Base-by-base conservation (phyloP, 1,140 invertebrate species). In the Phthorimaea operculella region DNA sequence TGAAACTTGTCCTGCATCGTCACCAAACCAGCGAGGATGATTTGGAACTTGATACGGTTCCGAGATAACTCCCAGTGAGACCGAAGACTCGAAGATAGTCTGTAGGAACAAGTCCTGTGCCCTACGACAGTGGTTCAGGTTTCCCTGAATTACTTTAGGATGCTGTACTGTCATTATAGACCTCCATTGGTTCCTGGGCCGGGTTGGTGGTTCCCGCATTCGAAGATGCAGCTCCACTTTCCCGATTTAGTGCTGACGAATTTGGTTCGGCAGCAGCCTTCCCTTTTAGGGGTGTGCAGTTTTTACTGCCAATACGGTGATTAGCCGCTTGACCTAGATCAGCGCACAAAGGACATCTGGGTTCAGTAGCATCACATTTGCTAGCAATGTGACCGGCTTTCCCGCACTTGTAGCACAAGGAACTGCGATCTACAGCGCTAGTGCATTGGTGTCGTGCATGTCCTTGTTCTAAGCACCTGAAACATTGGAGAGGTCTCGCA, bases 401-500 rank as follows among this genome's bases (percentile, higher is more conserved):
- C 0, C 62, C 59, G 10, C 62, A 64, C 0, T 21, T 17, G 42
- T 54, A 65, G 28, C 63, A 62, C 4, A 48, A 11, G 0, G n/a
- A n/a, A 17, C 58, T 62, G 10, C 63, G 33, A 12, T 65, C 55
- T 2, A 16, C 12, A 0, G 7, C 0, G 28, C 34, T 60, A 1
- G 62, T 33, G 33, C 60, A 68, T 16, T 61, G 51, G 9, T 15
- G 12, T 1, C 62, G 34, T 0, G 54, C 52, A 12, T 64, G 59
- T 0, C 60, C 59, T 7, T 28, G 36, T 14, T 63, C 56, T 3
- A 58, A 16, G 21, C 61, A 69, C 0, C 58, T 52, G 15, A 55
- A 69, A 51, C 66, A 69, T 8, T 61, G 56, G 16, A 63, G 36
- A 1, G 59, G 55, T 36, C 66, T 54, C 5, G 63, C 54, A n/a